Base-by-base conservation (phyloP, 2,113 vertebrate genomes). In the Cyrtonyx montezumae region DNA sequence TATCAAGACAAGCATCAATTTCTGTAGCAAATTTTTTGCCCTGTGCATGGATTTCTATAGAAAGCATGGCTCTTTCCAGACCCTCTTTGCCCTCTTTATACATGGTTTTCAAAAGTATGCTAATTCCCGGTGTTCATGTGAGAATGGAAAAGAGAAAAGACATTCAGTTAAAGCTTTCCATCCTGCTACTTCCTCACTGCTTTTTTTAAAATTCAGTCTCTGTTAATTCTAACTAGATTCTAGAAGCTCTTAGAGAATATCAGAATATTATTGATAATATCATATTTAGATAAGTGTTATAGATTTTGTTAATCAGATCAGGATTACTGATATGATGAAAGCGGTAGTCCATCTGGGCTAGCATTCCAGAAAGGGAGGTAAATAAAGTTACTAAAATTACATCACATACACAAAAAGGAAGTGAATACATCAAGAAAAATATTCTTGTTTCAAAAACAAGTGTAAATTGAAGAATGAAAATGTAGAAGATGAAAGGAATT, bases 21-120 rank as follows among this genome's bases (percentile, higher is more conserved):
- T 75, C 51, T 65, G 43, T 25, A 43, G 30, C 49, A 59, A 36
- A 55, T 53, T 67, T 53, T 82, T 45, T 79, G 58, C 61, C 30
- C 59, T 4, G 4, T 1, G 2, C 0, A 0, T 2, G 9, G 13
- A 46, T 67, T 69, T 37, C 34, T 61, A 20, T 8, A 58, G 25
- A 37, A 90, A 88, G 69, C 10, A 46, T 2, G 62, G 26, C 12
- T 67, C 37, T n/a, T 88, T 46, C 36, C 34, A 59, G 42, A n/a
- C 11, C 15, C 8, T 26, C 8, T 65, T 78, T 66, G 10, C 13
- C 63, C 36, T 58, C 19, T 14, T 79, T 59, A 48, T 18, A 6
- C 3, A 23, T 6, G 11, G 62, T 37, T 81, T 81, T 78, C 46
- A 63, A 79, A 87, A 82, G 11, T 32, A 3, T 63, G 14, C 18